A percentile compares a stretch with the other conserved stretches of the same genome.
Evolutionary conservation across 2,113 vertebrate genomes (phyloP).

Genomic region (Python bivittatus): DNA sequence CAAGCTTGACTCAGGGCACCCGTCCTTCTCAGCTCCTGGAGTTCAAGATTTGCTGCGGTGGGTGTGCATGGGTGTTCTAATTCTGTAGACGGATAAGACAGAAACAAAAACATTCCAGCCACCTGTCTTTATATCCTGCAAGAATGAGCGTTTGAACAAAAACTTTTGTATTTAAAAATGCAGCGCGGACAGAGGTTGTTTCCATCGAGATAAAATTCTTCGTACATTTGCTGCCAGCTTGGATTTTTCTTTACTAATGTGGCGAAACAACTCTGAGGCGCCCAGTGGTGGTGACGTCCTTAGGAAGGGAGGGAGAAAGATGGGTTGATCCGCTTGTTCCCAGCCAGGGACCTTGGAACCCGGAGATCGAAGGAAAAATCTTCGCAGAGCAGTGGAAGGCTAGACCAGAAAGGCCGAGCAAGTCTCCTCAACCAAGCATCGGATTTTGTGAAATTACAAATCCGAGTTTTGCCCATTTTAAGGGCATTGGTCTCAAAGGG

Average conservation of each 20-base stretch:
- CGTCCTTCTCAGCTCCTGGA: not conserved
- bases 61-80: not conserved
- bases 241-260: constrained; percentile 49
- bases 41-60: not conserved
- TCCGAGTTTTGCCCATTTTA: not conserved
- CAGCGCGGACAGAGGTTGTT: not conserved
- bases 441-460: not conserved
- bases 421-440: not conserved
- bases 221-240: constrained; percentile 55
- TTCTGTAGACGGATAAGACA: not conserved
- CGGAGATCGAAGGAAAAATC: constrained; percentile 13
- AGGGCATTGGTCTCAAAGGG: not conserved
- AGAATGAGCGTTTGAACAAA: not conserved
- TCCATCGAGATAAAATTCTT: not conserved
- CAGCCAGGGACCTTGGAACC: constrained; percentile 24
- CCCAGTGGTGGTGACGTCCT: not conserved
- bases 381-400: constrained; percentile 11
- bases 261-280: constrained; percentile 50
- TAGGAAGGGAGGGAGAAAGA: constrained; percentile 31
- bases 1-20: constrained; percentile 41
- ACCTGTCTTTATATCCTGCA: constrained; percentile 5
- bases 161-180: not conserved
- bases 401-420: constrained; percentile 9
- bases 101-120: too few species aligned
- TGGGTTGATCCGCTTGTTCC: constrained; percentile 41